Conservation (phyloP, 2,113 vertebrate species). For the Cochlearius cochlearius region DNA sequence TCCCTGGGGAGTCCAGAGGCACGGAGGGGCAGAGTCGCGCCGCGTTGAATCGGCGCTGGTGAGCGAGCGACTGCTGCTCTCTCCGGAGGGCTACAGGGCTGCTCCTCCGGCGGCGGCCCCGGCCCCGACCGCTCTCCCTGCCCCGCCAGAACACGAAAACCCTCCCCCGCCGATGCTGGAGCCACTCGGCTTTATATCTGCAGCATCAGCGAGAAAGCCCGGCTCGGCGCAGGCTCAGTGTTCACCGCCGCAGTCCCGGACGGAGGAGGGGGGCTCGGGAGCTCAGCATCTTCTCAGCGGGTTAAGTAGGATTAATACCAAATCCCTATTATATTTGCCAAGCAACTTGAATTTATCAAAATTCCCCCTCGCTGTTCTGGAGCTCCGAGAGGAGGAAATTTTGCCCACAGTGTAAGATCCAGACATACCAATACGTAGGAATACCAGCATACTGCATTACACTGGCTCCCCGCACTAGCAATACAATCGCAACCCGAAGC, state of each 20-base stretch:
- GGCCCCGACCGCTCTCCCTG: not conserved
- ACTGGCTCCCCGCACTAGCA: not conserved
- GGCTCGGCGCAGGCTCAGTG: slow-evolving; percentile 75
- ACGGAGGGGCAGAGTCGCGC: not conserved
- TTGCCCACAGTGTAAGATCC: not conserved
- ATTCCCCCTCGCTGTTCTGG: not conserved
- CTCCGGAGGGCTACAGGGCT: not conserved
- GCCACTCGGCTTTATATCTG: slow-evolving; percentile 65
- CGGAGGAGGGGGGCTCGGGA: slow-evolving; percentile 39
- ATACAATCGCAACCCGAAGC: not conserved
- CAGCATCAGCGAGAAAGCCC: slow-evolving; percentile 79
- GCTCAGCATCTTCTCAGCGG: slow-evolving; percentile 53
- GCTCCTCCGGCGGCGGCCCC: not conserved
- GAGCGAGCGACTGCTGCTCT: not conserved
- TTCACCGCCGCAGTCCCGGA: slow-evolving; percentile 76
- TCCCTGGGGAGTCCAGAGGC: not conserved
- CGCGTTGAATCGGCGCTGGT: not conserved
- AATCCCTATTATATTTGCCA: slow-evolving; percentile 60
- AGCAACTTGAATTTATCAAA: slow-evolving; percentile 49
- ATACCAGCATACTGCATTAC: slow-evolving; percentile 39
- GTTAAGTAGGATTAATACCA: slow-evolving; percentile 68
- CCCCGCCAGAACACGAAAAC: not conserved
- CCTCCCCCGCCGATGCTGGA: not conserved
- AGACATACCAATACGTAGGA: not conserved
- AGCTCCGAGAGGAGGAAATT: not conserved